Evolutionary conservation across 2,113 vertebrate genomes (phyloP).

Genomic region (Caranx melampygus): DNA sequence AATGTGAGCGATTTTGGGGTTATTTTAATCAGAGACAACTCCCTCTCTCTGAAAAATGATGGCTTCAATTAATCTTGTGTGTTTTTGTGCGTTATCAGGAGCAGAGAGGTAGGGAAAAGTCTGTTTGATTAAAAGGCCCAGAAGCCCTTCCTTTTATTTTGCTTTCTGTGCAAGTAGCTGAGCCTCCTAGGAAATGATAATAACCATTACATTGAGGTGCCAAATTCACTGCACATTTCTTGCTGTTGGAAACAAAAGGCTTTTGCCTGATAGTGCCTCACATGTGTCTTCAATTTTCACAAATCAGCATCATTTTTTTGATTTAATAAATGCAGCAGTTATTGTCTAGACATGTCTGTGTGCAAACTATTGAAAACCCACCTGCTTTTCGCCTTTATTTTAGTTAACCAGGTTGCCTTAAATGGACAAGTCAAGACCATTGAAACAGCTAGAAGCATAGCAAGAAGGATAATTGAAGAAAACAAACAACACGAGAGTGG

Average conservation of each 20-base stretch:
- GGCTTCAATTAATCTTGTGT: conserved; percentile 18
- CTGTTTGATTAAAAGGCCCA: conserved; percentile 25
- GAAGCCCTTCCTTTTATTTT: conserved; percentile 24
- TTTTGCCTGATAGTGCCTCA: neutral
- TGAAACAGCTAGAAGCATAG: neutral
- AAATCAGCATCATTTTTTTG: neutral
- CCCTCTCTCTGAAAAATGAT: neutral
- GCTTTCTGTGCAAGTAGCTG: conserved; percentile 8
- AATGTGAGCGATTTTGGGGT: neutral
- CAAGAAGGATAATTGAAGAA: neutral
- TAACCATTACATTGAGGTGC: neutral
- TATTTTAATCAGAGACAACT: conserved; percentile 2
- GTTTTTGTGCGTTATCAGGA: conserved; percentile 21
- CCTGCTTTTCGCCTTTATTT: neutral
- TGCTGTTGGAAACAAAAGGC: conserved; percentile 14
- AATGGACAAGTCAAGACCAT: neutral
- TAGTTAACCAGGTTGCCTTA: neutral
- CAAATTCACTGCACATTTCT: neutral
- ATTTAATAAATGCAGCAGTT: neutral
- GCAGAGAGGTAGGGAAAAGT: conserved; percentile 11
- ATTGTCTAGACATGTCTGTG: neutral
- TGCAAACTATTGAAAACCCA: neutral
- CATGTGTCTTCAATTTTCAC: neutral
- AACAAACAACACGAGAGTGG: neutral
- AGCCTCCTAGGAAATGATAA: conserved; percentile 7